Evolutionary conservation across 92 coral and sea anemone genomes (phyloP), one percentile per base, ranked within the genome.

Genomic region (Parazoanthus atlanticus): DNA sequence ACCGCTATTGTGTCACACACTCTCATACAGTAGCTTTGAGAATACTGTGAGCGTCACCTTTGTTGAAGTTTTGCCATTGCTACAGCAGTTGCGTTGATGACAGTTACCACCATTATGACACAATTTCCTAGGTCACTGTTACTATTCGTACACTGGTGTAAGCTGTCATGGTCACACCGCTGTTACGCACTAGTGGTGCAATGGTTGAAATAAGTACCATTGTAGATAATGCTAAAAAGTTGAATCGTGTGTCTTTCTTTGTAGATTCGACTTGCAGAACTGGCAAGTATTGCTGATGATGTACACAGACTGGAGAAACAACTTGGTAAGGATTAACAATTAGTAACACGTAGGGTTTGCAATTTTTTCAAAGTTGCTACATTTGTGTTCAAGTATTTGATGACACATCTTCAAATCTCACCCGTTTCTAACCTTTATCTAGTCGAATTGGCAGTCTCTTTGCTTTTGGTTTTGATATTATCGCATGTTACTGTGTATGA

Each of bases 241-340:
- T 38, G 7, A 28, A 33, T 54, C 3, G 19, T 23, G 28, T 8
- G 2, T 71, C 28, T 28, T 4, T 79, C 32, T 23, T 33, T 79
- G 65, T n/a, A 96, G 98, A 43, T 71, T 72, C 93, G 92, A 85
- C 76, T 96, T 61, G 87, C 88, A 72, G 94, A 96, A 41, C 89
- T 96, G 76, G 93, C 91, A 6, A 74, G 92, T 36, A 89, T 95
- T 89, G 90, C 94, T 17, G 89, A 92, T 41, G 91, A 95, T 29
- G 96, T 96, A 2, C 87, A 89, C 92, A 76, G 80, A 74, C 82
- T 95, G 29, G 94, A 93, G 88, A 93, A 91, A 81, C 91, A 91
- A 79, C 85, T 90, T 65, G 99, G 99, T 95, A 89, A 76, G 92
- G 82, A 74, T 30, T 46, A 25, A 38, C 5, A 49, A 38, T 19